phyloP scores from a whole-genome alignment of 2,113 vertebrate species.

The Pholis gunnellus region DNA sequence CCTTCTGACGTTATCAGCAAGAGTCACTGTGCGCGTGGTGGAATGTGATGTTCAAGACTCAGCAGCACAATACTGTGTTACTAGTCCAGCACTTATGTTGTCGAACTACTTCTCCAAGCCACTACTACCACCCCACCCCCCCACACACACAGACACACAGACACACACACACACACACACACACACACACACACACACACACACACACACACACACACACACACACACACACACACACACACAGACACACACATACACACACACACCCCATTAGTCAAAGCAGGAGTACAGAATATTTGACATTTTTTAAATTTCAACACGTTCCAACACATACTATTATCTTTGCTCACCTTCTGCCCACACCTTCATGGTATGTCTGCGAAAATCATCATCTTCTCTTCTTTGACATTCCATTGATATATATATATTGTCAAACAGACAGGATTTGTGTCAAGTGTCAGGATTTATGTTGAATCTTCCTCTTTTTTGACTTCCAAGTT shows the following conservation, averaged over 20 bases:
- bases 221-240: too few relatives aligned
- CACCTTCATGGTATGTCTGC: not conserved
- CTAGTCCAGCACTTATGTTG: not conserved
- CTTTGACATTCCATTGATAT: not conserved
- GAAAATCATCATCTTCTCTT: not conserved
- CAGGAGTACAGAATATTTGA: not conserved
- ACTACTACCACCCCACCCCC: not conserved
- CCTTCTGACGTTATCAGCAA: not conserved
- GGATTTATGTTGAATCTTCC: not conserved
- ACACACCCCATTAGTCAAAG: too few relatives aligned
- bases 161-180: too few relatives aligned
- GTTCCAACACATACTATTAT: not conserved
- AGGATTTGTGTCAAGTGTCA: not conserved
- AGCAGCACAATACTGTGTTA: not conserved
- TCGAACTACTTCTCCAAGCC: not conserved
- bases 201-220: too few relatives aligned
- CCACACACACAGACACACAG: not conserved
- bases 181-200: too few relatives aligned
- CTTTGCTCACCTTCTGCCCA: not conserved
- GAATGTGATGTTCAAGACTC: not conserved
- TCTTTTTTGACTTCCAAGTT: not conserved
- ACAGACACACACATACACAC: too few relatives aligned
- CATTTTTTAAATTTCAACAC: constrained; percentile 45
- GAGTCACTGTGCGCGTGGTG: not conserved
- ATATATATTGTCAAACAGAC: not conserved